A percentile compares a stretch with the other conserved stretches of the same genome.
phyloP scores from a whole-genome alignment of 2,888 invertebrate genomes.

The Plagodis pulveraria region DNA sequence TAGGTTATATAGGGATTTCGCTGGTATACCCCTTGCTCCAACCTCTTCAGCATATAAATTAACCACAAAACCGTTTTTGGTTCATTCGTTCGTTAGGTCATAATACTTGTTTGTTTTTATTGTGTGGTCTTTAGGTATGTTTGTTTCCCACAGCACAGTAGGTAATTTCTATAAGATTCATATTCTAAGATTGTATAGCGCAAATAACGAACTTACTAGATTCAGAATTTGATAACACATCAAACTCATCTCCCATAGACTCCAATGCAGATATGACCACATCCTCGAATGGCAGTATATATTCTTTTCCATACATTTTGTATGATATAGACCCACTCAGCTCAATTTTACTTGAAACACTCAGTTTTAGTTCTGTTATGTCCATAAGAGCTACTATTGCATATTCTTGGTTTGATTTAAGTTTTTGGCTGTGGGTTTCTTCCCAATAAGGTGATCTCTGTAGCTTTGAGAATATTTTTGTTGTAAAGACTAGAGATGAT shows the following conservation, averaged over 20 bases:
- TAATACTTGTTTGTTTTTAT: too few species aligned
- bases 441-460: constrained; percentile 55
- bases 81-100: too few species aligned
- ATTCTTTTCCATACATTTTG: constrained; percentile 46
- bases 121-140: too few species aligned
- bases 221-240: constrained; percentile 50
- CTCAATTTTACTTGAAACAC: constrained; percentile 51
- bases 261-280: constrained; percentile 56
- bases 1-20: too few species aligned
- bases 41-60: too few species aligned
- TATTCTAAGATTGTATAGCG: neutral
- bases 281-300: constrained; percentile 59
- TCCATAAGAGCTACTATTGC: constrained; percentile 53
- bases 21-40: too few species aligned
- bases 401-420: constrained; percentile 42
- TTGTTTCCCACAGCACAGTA: too few species aligned
- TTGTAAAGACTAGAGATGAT: constrained; percentile 56
- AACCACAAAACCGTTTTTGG: too few species aligned
- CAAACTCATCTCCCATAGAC: constrained; percentile 58
- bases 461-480: constrained; percentile 57
- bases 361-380: constrained; percentile 56
- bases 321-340: constrained; percentile 60
- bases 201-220: constrained; percentile 46
- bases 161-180: too few species aligned
- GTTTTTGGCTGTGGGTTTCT: constrained; percentile 41